Evolutionary conservation across 1,140 invertebrate species (phyloP).

Genomic region (Neodiprion fabricii): DNA sequence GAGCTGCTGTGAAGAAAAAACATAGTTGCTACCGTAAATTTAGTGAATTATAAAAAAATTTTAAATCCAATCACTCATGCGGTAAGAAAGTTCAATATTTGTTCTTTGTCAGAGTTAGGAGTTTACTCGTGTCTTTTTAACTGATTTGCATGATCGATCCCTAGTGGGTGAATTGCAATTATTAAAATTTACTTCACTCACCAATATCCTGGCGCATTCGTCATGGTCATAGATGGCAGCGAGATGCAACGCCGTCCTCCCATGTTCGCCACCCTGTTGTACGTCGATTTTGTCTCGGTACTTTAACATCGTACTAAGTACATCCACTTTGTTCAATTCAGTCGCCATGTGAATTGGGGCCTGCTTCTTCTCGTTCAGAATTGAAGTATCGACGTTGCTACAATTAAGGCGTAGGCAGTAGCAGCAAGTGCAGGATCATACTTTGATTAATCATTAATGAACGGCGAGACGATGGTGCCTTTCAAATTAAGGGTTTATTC

Average conservation of each 20-base stretch:
- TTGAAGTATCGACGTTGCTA: constrained; percentile 72
- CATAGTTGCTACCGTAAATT: too few relatives aligned
- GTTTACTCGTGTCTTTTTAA: too few relatives aligned
- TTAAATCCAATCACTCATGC: too few relatives aligned
- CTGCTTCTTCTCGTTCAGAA: constrained; percentile 79
- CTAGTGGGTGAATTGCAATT: too few relatives aligned
- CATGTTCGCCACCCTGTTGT: constrained; percentile 78
- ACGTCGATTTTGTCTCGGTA: constrained; percentile 73
- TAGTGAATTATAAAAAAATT: too few relatives aligned
- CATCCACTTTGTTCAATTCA: constrained; percentile 72
- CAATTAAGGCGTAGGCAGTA: not conserved
- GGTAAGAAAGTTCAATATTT: too few relatives aligned
- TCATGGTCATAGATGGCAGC: constrained; percentile 84
- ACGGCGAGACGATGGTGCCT: not conserved
- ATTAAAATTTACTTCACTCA: constrained; percentile 55
- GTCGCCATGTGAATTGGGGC: constrained; percentile 81
- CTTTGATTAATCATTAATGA: constrained; percentile 9
- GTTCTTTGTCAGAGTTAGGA: too few relatives aligned
- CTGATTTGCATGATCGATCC: too few relatives aligned
- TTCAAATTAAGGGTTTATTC: constrained; percentile 8
- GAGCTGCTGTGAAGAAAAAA: too few relatives aligned
- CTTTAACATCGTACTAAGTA: constrained; percentile 70
- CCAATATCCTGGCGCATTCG: constrained; percentile 78
- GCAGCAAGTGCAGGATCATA: constrained; percentile 28
- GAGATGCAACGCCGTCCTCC: constrained; percentile 79